Evolutionary conservation across 2,888 invertebrate species (phyloP), one percentile per base, ranked within the genome.

Genomic region (Drosophila subquinaria): DNA sequence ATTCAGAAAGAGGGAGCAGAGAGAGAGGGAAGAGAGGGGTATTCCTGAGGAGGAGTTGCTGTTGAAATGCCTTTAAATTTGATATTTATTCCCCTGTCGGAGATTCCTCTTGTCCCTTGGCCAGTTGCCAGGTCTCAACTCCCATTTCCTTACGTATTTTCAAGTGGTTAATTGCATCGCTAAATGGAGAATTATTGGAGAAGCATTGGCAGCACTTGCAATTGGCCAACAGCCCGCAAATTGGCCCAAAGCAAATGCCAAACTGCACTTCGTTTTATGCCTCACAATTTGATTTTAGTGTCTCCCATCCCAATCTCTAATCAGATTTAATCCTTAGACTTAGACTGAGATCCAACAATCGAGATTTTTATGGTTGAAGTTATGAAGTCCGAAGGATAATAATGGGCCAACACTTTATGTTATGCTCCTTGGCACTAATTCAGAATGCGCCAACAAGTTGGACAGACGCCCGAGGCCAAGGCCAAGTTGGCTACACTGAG

Each of bases 311-410:
- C 55, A 13, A 67, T 30, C 42, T 27, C 30, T 27, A 35, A 33
- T 15, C 20, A 50, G 47, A 62, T 67, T 47, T 17, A 23, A 47
- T 8, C 8, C 57, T 47, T 17, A 40, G 10, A 13, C 9, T 38
- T n/a, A 42, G 51, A 55, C 47, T 35, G 38, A 23, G n/a, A 35
- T 27, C 23, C 52, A 45, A 17, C 86, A 75, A 80, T 88, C 82
- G 78, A 80, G 71, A 85, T 70, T 82, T 76, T 84, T 82, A 79
- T 70, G 85, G 72, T 70, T 62, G 53, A 76, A 91, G 87, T 90
- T 92, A 92, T 92, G 89, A 92, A 92, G 89, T 91, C 90, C 83
- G 85, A 90, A 86, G 84, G 90, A 92, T 92, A 91, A 92, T 92
- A 91, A 92, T 92, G 88, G 84, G 84, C 90, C 90, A 91, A 92